A percentile compares a stretch with the other conserved stretches of the same genome.
phyloP scores from a whole-genome alignment of 2,797 vertebrate genomes.

The Delichon dasypus region DNA sequence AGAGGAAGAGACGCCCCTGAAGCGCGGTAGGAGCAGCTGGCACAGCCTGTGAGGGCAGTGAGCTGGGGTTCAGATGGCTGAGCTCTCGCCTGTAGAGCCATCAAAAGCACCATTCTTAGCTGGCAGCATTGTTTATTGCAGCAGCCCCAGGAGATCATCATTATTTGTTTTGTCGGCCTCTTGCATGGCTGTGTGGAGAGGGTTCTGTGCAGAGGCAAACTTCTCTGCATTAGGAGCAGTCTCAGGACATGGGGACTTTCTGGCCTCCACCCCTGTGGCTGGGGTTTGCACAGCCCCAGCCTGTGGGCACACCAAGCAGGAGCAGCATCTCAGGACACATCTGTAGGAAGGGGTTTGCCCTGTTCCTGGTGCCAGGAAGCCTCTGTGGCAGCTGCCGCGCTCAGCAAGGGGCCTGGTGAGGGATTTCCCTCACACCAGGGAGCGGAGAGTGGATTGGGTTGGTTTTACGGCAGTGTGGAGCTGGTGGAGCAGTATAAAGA shows the following conservation, averaged over 20 bases:
- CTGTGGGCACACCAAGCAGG: not conserved
- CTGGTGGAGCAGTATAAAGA: not conserved
- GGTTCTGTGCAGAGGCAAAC: not conserved
- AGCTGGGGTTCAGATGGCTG: not conserved
- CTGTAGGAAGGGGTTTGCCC: not conserved
- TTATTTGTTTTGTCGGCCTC: constrained; percentile 36
- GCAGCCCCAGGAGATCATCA: constrained; percentile 3
- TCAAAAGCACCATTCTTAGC: constrained; percentile 17
- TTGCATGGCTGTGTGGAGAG: not conserved
- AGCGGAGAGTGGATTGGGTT: not conserved
- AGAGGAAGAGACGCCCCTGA: not conserved
- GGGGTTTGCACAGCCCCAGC: not conserved
- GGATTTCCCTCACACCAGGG: not conserved
- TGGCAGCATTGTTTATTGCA: not conserved
- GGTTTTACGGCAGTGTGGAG: not conserved
- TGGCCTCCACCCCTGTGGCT: not conserved
- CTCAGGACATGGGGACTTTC: not conserved
- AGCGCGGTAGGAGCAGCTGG: not conserved
- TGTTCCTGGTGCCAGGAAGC: not conserved
- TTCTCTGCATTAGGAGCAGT: not conserved
- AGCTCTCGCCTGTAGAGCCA: constrained; percentile 6
- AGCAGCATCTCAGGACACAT: not conserved
- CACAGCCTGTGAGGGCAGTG: not conserved
- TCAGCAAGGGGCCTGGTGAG: not conserved
- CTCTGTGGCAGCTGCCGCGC: constrained; percentile 18